Evolutionary conservation across 2,113 vertebrate genomes (phyloP).

Genomic region (Tamias sibiricus): DNA sequence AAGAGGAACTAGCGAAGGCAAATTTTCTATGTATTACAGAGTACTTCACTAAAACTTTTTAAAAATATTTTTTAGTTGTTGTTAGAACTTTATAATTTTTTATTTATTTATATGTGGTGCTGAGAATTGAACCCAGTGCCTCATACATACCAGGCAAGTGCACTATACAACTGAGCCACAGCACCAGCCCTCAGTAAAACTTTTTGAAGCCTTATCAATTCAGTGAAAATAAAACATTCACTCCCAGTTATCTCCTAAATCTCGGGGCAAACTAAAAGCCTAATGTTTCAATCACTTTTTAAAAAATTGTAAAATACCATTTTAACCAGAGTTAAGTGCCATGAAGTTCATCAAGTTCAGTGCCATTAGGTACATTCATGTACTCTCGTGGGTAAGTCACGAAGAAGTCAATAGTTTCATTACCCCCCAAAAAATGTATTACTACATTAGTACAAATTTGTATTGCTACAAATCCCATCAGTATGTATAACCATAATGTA

Average conservation of each 20-base stretch:
- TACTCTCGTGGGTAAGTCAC: background rate
- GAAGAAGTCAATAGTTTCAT: background rate
- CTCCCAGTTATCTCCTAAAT: background rate
- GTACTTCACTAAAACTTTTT: constrained; percentile 55
- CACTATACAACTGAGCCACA: too few species aligned
- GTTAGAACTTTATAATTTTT: too few species aligned
- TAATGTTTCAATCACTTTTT: background rate
- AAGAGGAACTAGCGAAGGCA: background rate
- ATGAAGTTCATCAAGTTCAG: constrained; percentile 5
- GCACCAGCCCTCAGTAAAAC: constrained; percentile 41
- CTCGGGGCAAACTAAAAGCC: background rate
- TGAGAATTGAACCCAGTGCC: too few species aligned
- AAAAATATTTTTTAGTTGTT: too few species aligned
- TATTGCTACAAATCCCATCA: too few species aligned
- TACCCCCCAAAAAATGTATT: background rate
- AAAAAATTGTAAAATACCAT: constrained; percentile 13
- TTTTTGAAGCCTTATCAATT: constrained; percentile 64
- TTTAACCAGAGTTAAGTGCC: background rate
- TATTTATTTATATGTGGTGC: too few species aligned
- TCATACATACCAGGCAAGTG: too few species aligned
- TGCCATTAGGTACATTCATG: background rate
- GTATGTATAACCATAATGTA: too few species aligned
- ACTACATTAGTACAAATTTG: background rate
- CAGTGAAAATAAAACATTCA: constrained; percentile 39
- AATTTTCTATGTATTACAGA: constrained; percentile 47